Base-by-base conservation (phyloP, 2,888 invertebrate genomes). In the Syritta pipiens region DNA sequence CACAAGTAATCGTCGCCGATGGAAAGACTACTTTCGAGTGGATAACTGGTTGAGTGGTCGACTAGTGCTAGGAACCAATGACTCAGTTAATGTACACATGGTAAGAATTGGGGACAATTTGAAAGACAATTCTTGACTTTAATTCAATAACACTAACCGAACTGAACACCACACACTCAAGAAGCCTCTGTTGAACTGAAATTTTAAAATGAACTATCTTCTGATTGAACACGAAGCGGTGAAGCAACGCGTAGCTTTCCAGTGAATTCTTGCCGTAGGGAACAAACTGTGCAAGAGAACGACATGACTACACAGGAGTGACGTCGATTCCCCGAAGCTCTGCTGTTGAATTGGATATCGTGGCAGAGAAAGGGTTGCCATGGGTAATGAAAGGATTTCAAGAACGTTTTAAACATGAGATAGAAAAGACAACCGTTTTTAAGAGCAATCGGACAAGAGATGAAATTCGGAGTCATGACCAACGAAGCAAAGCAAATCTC, bases 41-140 rank as follows among this genome's bases (percentile, higher is more conserved):
- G 26, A 3, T 17, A 53, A 46, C 46, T 62, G 35, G 35, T 53
- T 55, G 14, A 24, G n/a, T 9, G 28, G 5, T 17, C 37, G 14
- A 28, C 6, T 5, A 12, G 28, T 28, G 17, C 14, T 59, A 9
- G 9, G 20, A 35, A 10, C 26, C 53, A 6, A 24, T 53, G 35
- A 28, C 37, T 28, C 9, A 22, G n/a, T 55, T 17, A 42, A 17
- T 55, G 53, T n/a, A 17, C 19, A 57, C 24, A 7, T 24, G 6
- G 28, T 3, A 42, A 42, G 42, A 9, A 26, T 28, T 28, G 28
- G 19, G 24, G 7, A 17, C 17, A 28, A 3, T 35, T 20, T 10
- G 19, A 22, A 22, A 2, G 22, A 6, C 51, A 7, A 30, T 5
- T 30, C 14, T 30, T n/a, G n/a, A 7, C 28, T n/a, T 1, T 4